phyloP scores from a whole-genome alignment of 2,113 vertebrate species.

The Bufo gargarizans region DNA sequence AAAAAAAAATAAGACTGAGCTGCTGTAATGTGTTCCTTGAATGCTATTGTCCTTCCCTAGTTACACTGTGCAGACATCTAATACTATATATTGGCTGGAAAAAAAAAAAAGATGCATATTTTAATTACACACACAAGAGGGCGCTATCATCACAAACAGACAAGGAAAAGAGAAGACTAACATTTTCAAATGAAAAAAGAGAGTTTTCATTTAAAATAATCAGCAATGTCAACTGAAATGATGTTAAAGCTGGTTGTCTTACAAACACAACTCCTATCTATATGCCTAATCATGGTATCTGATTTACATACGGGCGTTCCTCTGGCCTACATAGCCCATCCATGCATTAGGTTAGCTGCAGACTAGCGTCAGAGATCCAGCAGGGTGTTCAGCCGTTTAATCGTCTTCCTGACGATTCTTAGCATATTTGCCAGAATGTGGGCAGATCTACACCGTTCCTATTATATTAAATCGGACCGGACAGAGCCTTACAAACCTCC shows the following conservation, averaged over 20 bases:
- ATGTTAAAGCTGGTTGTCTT: background rate
- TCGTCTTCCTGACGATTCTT: too few species aligned
- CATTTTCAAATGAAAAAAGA: background rate
- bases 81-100: background rate
- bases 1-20: too few species aligned
- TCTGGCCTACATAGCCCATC: background rate
- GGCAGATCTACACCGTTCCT: too few species aligned
- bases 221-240: background rate
- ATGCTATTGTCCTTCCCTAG: background rate
- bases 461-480: too few species aligned
- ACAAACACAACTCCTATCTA: too few species aligned
- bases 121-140: conserved; percentile 17
- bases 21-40: background rate
- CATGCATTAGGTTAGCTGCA: background rate
- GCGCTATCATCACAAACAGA: background rate
- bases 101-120: background rate
- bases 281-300: too few species aligned
- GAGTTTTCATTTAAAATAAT: background rate
- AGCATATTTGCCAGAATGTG: too few species aligned
- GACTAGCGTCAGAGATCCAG: too few species aligned
- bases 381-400: too few species aligned
- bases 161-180: background rate
- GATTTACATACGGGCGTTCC: too few species aligned
- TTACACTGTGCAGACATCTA: background rate
- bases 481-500: too few species aligned